Percentiles rank a stretch among this genome's conserved stretches.
These are phyloP conservation scores for Perodicticus potto DNA, from an alignment of 2,797 vertebrate species.

Conservation along the genomic window DNA sequence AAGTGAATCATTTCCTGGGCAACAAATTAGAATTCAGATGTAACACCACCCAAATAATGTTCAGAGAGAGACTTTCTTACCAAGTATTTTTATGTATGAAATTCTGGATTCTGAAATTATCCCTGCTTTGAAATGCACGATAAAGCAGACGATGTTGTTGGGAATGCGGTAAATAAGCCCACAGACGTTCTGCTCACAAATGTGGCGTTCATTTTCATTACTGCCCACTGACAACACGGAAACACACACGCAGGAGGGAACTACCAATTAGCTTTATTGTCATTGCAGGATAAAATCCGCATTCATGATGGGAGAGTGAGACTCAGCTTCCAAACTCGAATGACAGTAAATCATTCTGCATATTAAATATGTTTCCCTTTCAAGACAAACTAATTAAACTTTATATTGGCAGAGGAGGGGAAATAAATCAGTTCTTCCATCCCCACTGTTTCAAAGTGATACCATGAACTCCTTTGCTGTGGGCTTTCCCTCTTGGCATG, in stretches of 20 bases:
- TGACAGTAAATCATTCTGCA: constrained; percentile 69
- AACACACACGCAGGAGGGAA: constrained; percentile 80
- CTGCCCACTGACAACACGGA: constrained; percentile 85
- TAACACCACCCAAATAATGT: constrained; percentile 69
- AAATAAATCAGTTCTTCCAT: constrained; percentile 23
- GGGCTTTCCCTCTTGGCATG: neutral
- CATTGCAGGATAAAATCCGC: constrained; percentile 75
- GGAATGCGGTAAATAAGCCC: constrained; percentile 87
- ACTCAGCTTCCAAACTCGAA: constrained; percentile 54
- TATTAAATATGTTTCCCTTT: constrained; percentile 74
- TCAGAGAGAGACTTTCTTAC: constrained; percentile 69
- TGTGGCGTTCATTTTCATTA: constrained; percentile 84
- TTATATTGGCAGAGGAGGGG: constrained; percentile 58
- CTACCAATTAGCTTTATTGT: constrained; percentile 81
- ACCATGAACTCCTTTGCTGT: accelerated
- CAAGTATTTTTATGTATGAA: constrained; percentile 84
- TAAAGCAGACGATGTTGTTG: constrained; percentile 87
- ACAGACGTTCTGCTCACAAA: constrained; percentile 87
- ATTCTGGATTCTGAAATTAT: constrained; percentile 85
- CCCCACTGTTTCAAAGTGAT: neutral
- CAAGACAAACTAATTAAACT: constrained; percentile 83
- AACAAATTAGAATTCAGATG: constrained; percentile 57
- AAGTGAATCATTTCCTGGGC: constrained; percentile 79
- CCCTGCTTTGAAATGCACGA: constrained; percentile 84
- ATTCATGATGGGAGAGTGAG: constrained; percentile 59